Evolutionary conservation across 2,888 invertebrate genomes (phyloP).

Genomic region (Acutogordius australiensis): DNA sequence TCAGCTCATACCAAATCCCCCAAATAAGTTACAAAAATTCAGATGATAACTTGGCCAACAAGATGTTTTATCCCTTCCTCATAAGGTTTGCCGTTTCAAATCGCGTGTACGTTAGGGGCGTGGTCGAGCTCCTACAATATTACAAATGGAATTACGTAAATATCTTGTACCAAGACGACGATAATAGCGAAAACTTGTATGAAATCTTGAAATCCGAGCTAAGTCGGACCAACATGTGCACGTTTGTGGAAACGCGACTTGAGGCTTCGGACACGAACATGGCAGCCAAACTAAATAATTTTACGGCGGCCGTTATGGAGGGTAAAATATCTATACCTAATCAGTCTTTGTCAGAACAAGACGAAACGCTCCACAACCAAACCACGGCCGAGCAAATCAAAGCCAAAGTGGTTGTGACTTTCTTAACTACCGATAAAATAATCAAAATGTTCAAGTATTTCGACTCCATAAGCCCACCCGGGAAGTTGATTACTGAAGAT

Average conservation of each 20-base stretch:
- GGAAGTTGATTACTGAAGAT: neutral
- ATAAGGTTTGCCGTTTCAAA: neutral
- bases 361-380: too few species aligned
- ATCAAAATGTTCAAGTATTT: constrained; percentile 8
- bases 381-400: neutral
- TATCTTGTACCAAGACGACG: constrained; percentile 43
- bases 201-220: neutral
- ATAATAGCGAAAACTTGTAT: constrained; percentile 18
- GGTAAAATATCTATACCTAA: neutral
- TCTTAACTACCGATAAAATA: neutral
- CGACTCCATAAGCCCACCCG: neutral
- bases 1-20: constrained; percentile 4
- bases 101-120: constrained; percentile 23
- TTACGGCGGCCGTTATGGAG: neutral
- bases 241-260: neutral
- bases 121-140: constrained; percentile 36
- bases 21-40: constrained; percentile 10
- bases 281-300: constrained; percentile 3
- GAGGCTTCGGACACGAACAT: neutral
- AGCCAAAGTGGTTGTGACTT: neutral
- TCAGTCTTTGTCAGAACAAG: neutral
- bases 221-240: neutral
- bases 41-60: neutral
- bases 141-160: constrained; percentile 51
- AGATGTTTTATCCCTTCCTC: constrained; percentile 6